Conservation (phyloP, 2,888 invertebrate genomes). For the Tetranychus truncatus region DNA sequence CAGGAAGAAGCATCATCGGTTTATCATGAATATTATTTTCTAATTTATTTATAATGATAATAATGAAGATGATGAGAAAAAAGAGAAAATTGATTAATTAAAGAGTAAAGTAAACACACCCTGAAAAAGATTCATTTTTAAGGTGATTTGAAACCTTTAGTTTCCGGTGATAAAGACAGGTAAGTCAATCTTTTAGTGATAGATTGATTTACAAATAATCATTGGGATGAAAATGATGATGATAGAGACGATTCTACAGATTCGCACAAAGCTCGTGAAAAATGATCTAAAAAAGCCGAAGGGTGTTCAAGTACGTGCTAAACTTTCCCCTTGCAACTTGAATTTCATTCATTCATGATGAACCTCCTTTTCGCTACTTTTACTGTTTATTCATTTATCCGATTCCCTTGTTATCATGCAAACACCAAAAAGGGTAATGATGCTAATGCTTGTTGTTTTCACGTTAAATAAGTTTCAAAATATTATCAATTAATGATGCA, state of each 20-base stretch:
- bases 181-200: background rate
- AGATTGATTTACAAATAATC: background rate
- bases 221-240: background rate
- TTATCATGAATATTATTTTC: background rate
- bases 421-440: background rate
- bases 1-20: too few species aligned
- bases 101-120: background rate
- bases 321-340: background rate
- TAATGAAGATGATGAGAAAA: background rate
- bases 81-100: background rate
- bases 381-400: background rate
- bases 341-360: background rate
- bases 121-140: background rate
- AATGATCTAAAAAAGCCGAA: background rate
- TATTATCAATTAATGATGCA: too few species aligned
- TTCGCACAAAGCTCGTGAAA: background rate
- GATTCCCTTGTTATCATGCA: background rate
- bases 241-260: background rate
- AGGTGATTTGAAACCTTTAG: background rate
- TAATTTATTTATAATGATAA: background rate
- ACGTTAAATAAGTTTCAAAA: too few species aligned
- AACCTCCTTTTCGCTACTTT: background rate
- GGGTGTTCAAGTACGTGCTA: background rate
- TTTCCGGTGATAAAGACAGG: background rate
- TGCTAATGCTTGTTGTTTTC: too few species aligned